Evolutionary conservation across 2,888 invertebrate genomes (phyloP).

Genomic region (Octonoba sinensis): DNA sequence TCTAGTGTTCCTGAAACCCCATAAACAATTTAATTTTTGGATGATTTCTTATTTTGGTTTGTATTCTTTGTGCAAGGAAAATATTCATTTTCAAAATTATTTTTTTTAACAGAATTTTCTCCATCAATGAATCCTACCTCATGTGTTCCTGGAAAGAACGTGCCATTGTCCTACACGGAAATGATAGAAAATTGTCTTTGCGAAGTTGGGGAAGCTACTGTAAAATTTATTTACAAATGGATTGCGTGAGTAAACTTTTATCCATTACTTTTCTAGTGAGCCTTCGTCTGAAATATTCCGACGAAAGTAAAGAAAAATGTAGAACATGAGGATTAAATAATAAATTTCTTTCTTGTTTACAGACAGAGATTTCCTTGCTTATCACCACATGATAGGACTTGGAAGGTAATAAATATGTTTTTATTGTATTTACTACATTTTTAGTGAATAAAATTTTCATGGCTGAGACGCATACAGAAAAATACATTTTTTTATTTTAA

Average conservation of each 20-base stretch:
- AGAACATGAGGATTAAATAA: too few relatives aligned
- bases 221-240: slow-evolving; percentile 24
- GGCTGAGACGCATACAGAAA: too few relatives aligned
- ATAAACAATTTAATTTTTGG: too few relatives aligned
- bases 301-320: neutral
- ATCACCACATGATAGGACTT: slow-evolving; percentile 6
- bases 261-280: neutral
- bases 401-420: slow-evolving; percentile 29
- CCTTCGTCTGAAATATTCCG: neutral
- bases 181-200: slow-evolving; percentile 8
- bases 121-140: neutral
- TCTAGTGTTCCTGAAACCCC: too few relatives aligned
- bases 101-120: neutral
- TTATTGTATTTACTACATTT: too few relatives aligned
- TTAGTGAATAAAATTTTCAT: too few relatives aligned
- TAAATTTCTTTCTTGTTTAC: slow-evolving; percentile 1
- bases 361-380: slow-evolving; percentile 23
- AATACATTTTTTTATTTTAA: too few relatives aligned
- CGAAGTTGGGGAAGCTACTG: slow-evolving; percentile 15
- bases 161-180: slow-evolving; percentile 6
- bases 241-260: slow-evolving; percentile 18
- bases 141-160: too few relatives aligned
- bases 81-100: too few relatives aligned
- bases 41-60: too few relatives aligned
- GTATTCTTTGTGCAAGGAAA: too few relatives aligned